Conservation (phyloP, 2,888 invertebrate species). For the Dione juno region DNA sequence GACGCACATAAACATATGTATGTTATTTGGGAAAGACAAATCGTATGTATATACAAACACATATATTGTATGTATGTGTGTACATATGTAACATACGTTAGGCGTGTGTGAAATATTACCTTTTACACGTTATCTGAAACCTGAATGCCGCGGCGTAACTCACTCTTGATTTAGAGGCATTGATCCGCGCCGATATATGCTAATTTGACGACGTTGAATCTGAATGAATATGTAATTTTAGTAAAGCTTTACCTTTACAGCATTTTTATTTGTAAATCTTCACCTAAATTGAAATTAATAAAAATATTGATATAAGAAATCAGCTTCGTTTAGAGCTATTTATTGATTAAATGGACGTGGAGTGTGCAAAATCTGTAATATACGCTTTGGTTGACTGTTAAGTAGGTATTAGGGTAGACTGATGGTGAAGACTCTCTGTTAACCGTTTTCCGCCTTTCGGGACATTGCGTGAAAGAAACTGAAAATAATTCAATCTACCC, state of each 20-base stretch:
- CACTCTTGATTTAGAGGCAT: constrained; percentile 29
- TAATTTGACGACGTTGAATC: constrained; percentile 16
- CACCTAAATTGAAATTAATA: no score
- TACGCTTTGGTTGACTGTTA: no score
- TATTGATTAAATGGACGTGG: no score
- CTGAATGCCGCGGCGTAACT: constrained; percentile 21
- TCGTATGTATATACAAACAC: constrained; percentile 18
- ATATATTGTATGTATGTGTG: not conserved
- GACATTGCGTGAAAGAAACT: no score
- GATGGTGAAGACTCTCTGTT: no score
- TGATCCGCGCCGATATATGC: constrained; percentile 26
- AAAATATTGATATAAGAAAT: no score
- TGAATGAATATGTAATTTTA: constrained; percentile 1
- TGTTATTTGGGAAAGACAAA: constrained; percentile 31
- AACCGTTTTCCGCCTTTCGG: no score
- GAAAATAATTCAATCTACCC: no score
- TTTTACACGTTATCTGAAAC: constrained; percentile 33
- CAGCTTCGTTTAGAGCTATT: no score
- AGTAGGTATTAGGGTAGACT: no score
- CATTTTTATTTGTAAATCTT: not conserved
- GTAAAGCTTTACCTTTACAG: not conserved
- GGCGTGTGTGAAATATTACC: constrained; percentile 38
- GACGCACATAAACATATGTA: not conserved
- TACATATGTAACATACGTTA: constrained; percentile 25
- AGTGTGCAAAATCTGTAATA: no score